Conservation (phyloP, 2,797 vertebrate species). For the Xerus rutilus region DNA sequence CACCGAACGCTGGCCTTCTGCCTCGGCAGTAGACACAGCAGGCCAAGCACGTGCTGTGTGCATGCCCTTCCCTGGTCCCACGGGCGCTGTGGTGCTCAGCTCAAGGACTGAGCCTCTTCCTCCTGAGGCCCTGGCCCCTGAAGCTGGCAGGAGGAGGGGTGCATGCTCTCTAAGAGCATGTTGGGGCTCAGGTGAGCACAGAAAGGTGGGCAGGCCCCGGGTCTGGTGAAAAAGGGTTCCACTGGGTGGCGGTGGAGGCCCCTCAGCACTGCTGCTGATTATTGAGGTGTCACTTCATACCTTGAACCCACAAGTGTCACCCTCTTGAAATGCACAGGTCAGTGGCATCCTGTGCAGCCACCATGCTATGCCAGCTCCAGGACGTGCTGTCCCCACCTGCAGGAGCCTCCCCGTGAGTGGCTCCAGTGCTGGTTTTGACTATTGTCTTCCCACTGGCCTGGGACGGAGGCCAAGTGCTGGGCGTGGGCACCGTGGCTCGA, state of each 20-base stretch:
- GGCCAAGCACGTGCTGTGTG: background rate
- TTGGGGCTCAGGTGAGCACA: background rate
- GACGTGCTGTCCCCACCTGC: background rate
- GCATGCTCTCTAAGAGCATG: accelerated
- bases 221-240: no score
- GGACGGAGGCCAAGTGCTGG: no score
- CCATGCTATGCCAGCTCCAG: background rate
- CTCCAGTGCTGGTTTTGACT: background rate
- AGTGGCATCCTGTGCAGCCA: background rate
- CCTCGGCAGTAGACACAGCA: accelerated
- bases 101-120: background rate
- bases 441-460: no score
- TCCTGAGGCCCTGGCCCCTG: background rate
- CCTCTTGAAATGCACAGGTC: background rate
- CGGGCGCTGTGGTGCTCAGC: background rate
- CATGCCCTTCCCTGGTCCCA: background rate
- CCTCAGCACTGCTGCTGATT: background rate
- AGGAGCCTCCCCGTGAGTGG: background rate
- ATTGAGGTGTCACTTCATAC: background rate
- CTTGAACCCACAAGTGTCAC: background rate
- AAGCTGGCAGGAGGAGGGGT: background rate
- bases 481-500: no score
- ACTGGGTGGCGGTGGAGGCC: no score
- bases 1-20: background rate
- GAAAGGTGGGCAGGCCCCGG: background rate